Evolutionary conservation across 1,140 invertebrate genomes (phyloP).

Genomic region (Carposina sasakii): DNA sequence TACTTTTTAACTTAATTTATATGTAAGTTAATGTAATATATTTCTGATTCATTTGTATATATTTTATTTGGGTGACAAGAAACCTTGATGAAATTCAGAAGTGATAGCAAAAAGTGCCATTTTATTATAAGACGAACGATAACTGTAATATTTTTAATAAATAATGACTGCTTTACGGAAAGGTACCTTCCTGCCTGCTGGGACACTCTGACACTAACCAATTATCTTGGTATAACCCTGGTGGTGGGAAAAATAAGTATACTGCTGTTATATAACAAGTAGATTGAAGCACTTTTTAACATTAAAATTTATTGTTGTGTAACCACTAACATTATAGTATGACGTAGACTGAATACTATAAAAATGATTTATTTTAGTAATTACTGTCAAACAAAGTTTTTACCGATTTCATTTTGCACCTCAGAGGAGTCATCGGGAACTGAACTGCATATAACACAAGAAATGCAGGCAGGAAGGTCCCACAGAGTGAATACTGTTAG

Average conservation of each 20-base stretch:
- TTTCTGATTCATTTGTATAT: too few species aligned
- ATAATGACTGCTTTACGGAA: conserved; percentile 68
- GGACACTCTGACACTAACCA: conserved; percentile 65
- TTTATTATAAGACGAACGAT: too few species aligned
- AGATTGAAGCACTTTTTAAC: conserved; percentile 44
- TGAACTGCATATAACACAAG: conserved; percentile 65
- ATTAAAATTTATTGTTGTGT: conserved; percentile 22
- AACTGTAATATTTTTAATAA: conserved; percentile 41
- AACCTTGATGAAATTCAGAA: too few species aligned
- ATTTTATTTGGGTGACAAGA: too few species aligned
- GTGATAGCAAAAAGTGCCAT: too few species aligned
- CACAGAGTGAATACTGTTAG: conserved; percentile 50
- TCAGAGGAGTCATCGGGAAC: conserved; percentile 67
- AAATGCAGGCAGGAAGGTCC: conserved; percentile 70
- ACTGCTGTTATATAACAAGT: conserved; percentile 28
- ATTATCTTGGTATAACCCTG: conserved; percentile 36
- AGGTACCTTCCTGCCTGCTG: conserved; percentile 73
- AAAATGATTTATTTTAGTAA: not conserved
- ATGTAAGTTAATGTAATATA: too few species aligned
- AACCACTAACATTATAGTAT: conserved; percentile 28
- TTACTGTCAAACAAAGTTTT: conserved; percentile 20
- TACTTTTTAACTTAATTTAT: too few species aligned
- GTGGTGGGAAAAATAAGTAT: conserved; percentile 45
- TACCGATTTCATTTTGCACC: conserved; percentile 67
- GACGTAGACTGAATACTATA: conserved; percentile 1